Conservation (phyloP, 2,888 invertebrate genomes). For the Dendrolimus pini region DNA sequence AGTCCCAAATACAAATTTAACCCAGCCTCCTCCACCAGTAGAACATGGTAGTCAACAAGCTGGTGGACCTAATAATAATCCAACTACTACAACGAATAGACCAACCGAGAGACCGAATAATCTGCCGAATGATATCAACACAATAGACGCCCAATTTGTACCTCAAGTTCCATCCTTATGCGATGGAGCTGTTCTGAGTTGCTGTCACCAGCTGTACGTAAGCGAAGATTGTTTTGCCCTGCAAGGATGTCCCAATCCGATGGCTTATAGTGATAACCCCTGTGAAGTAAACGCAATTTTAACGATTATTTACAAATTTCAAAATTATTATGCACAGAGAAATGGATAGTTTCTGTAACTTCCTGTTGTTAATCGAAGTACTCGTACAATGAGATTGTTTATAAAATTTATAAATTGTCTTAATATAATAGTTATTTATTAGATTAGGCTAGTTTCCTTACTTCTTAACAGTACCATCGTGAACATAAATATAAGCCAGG, state of each 20-base stretch:
- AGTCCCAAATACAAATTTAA: conserved; percentile 21
- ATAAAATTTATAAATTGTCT: not conserved
- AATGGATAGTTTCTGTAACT: conserved; percentile 18
- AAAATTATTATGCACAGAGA: conserved; percentile 38
- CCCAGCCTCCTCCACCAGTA: conserved; percentile 38
- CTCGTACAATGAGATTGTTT: conserved; percentile 9
- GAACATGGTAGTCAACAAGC: conserved; percentile 42
- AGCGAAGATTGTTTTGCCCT: conserved; percentile 44
- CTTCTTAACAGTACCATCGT: too few species aligned
- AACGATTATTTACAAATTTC: conserved; percentile 40
- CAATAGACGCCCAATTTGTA: not conserved
- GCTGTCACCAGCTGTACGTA: conserved; percentile 43
- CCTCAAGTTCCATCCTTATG: conserved; percentile 31
- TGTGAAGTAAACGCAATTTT: conserved; percentile 40
- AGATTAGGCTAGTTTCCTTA: too few species aligned
- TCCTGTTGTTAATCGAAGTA: conserved; percentile 8
- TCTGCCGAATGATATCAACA: not conserved
- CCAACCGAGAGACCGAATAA: conserved; percentile 3
- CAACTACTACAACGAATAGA: conserved; percentile 10
- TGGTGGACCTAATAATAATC: conserved; percentile 11
- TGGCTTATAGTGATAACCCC: conserved; percentile 38
- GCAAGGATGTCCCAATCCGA: conserved; percentile 62
- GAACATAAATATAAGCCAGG: too few species aligned
- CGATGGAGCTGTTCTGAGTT: conserved; percentile 49
- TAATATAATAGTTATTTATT: too few species aligned